These are phyloP conservation scores for Athalia circularis DNA, from an alignment of 2,888 invertebrate genomes.

Conservation along the genomic window DNA sequence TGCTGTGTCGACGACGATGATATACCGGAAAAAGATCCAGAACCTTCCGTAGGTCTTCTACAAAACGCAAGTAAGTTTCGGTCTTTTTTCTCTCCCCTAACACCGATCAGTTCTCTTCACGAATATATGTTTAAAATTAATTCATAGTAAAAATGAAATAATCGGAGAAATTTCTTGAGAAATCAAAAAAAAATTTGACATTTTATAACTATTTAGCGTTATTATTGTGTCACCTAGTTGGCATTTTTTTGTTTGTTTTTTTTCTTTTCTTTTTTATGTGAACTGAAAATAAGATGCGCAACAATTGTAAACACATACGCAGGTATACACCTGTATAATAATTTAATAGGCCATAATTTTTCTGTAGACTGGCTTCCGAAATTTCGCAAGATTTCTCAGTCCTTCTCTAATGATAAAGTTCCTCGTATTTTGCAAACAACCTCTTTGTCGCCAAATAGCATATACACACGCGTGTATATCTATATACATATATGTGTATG, in stretches of 20 bases:
- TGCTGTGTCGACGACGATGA: constrained; percentile 89
- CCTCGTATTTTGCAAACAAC: neutral
- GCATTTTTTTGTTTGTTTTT: neutral
- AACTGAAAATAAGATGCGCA: neutral
- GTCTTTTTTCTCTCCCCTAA: neutral
- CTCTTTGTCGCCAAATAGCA: too few species aligned
- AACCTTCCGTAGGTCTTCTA: constrained; percentile 76
- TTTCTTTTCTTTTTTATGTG: neutral
- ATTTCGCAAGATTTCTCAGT: neutral
- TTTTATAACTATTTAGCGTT: neutral
- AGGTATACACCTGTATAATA: neutral
- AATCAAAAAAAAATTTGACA: neutral
- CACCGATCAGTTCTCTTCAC: neutral
- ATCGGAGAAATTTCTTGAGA: neutral
- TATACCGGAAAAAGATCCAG: constrained; percentile 71
- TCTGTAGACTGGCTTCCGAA: constrained; percentile 51
- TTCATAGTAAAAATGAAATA: too few species aligned
- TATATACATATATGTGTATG: too few species aligned
- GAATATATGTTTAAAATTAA: too few species aligned
- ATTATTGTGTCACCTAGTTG: neutral
- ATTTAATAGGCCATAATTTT: neutral
- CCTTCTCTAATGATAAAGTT: neutral
- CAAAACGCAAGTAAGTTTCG: constrained; percentile 91
- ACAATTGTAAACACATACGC: neutral
- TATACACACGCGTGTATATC: too few species aligned